Evolutionary conservation across 2,888 invertebrate species (phyloP), one percentile per base, ranked within the genome.

Genomic region (Sussaba pulchella): DNA sequence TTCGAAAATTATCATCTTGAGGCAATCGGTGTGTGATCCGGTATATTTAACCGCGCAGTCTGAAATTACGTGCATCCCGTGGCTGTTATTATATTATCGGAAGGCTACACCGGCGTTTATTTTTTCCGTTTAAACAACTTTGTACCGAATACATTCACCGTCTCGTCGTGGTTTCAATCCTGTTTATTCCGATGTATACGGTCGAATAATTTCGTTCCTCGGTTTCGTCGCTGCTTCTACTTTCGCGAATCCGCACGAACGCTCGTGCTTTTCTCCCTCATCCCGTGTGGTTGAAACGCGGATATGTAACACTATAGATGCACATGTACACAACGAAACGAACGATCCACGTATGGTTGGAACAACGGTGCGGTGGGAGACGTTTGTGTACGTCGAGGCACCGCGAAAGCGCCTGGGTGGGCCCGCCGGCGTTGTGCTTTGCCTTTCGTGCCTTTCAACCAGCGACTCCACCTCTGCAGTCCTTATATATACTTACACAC

Each of bases 351-450:
- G 61, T 76, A 31, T 17, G 52, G 17, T 21, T 43, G 43, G 26
- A 70, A 63, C 43, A 61, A 41, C n/a, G 69, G 31, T 9, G 31
- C 17, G 31, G 43, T 4, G 43, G 6, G 31, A 2, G 31, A 31
- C 26, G 21, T 41, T 54, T 19, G 17, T 43, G 52, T 31, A 52
- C 61, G 45, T 73, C 45, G 72, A 66, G 59, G 72, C 64, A 64
- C 39, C 39, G 76, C 76, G 31, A 78, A 63, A 78, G 78, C 73
- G 82, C 82, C 54, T 83, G 84, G 86, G 85, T 86, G 85, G 86
- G 84, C 86, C 72, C 75, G 72, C 59, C 45, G 57, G 69, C 52
- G 61, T 78, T 70, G 26, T 39, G 45, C 71, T 71, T 79, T n/a
- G n/a, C 74, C 45, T 73, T 75, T 66, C 70, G 69, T 67, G 59